Evolutionary conservation across 1,140 invertebrate genomes (phyloP), one percentile per base, ranked within the genome.

Genomic region (Chrysoperla carnea): DNA sequence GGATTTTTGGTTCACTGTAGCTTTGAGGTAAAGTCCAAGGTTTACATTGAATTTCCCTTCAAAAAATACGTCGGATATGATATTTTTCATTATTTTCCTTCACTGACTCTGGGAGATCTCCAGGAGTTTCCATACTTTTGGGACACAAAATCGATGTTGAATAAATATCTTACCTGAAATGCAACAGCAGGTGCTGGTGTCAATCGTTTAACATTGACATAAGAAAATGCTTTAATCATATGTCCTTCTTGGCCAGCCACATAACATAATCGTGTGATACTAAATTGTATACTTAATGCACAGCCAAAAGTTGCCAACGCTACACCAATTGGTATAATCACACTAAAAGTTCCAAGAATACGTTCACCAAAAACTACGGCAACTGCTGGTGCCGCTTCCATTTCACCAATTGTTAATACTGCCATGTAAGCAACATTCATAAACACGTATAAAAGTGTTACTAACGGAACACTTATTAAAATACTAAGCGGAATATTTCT

Each of bases 381-480:
- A 0, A 95, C 91, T 0, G 91, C 91, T 27, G 76, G 70, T 0
- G 83, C 77, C 9, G 63, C 64, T 0, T 81, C 66, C 67, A 96
- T 83, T 59, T 94, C 89, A 0, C 72, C 63, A 2, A 78, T 74
- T 6, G 72, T 78, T 42, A 96, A 63, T 1, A 81, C 89, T 1
- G 90, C 79, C 72, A 95, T 85, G 58, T 96, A 94, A 17, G 90
- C 81, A 1, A 95, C 67, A 57, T 96, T 96, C 70, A 92, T 86
- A 42, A 87, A 70, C 6, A 92, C 78, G 56, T 96, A 96, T 4
- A 94, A 70, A 1, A 76, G 52, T 0, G 88, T 94, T 1, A 92
- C 84, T 1, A 89, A 61, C 3, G 88, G 85, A 29, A 92, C 84
- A 0, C 85, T 90, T 35, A 94, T 87, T n/a, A 83, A 66, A 47